These are phyloP conservation scores for Ispidina picta DNA, from an alignment of 2,797 vertebrate genomes.

Conservation along the genomic window DNA sequence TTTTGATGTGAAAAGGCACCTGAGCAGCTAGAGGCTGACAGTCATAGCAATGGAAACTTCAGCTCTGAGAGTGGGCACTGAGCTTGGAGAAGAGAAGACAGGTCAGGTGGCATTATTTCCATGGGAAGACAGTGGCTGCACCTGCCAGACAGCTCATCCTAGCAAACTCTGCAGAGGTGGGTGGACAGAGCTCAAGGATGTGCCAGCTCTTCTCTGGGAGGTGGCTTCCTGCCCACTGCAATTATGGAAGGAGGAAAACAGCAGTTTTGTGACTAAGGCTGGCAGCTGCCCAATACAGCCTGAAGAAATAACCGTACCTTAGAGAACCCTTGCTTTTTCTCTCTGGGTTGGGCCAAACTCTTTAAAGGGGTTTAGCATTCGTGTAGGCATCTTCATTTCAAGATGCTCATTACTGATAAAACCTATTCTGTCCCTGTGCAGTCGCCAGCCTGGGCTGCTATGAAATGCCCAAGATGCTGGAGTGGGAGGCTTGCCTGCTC, in stretches of 20 bases:
- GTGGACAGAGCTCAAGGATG: background rate
- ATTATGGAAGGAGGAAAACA: conserved; percentile 17
- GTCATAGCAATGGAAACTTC: background rate
- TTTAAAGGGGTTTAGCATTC: background rate
- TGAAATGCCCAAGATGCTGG: background rate
- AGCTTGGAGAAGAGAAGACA: conserved; percentile 6
- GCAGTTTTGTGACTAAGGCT: conserved; percentile 48
- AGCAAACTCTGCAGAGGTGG: background rate
- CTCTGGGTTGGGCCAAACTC: background rate
- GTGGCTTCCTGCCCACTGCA: conserved; percentile 51
- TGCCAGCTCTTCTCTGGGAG: conserved; percentile 18
- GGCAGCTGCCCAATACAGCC: conserved; percentile 38
- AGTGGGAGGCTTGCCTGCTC: background rate
- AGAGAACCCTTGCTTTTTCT: conserved; percentile 7
- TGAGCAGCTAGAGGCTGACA: background rate
- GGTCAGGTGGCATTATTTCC: background rate
- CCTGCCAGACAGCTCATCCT: conserved; percentile 40
- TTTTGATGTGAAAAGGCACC: conserved; percentile 48
- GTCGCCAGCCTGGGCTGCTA: background rate
- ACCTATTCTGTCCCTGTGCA: background rate
- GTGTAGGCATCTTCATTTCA: background rate
- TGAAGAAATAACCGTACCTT: conserved; percentile 47
- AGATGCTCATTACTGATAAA: conserved; percentile 3
- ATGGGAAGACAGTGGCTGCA: conserved; percentile 12
- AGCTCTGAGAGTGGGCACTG: background rate